Conservation (phyloP, 2,888 invertebrate genomes). For the Autographa pulchrina region DNA sequence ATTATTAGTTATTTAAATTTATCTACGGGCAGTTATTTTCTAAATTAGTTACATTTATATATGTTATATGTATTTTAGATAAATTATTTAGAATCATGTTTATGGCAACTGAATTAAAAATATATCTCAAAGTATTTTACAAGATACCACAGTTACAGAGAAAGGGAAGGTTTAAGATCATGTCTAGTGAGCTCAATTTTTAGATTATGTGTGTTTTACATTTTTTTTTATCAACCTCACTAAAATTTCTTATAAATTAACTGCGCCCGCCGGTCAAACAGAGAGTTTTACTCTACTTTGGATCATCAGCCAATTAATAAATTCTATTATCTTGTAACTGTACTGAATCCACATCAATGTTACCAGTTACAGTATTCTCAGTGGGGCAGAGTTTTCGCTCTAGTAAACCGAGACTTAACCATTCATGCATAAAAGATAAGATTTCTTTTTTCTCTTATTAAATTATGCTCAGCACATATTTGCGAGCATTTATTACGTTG, state of each 20-base stretch:
- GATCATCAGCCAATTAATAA: background rate
- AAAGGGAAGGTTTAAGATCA: background rate
- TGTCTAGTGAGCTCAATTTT: background rate
- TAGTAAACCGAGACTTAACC: background rate
- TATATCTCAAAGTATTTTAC: background rate
- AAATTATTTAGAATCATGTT: conserved; percentile 27
- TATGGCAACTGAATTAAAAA: conserved; percentile 17
- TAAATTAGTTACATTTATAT: conserved; percentile 45
- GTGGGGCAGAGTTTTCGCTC: background rate
- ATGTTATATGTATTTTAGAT: conserved; percentile 34
- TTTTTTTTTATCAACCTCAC: too few species aligned
- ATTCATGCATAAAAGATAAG: background rate
- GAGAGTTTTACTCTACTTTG: background rate
- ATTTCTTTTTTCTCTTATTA: background rate
- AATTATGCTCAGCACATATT: conserved; percentile 1
- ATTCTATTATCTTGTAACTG: background rate
- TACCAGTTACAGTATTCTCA: background rate
- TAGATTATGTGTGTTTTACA: too few species aligned
- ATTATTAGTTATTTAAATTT: conserved; percentile 65
- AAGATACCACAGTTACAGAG: background rate
- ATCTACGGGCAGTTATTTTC: conserved; percentile 55
- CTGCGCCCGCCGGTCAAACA: background rate
- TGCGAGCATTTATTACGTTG: conserved; percentile 33
- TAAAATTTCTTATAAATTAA: too few species aligned
- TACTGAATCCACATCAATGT: background rate